These are phyloP conservation scores for Athene noctua DNA, from an alignment of 2,113 vertebrate genomes.

Conservation along the genomic window DNA sequence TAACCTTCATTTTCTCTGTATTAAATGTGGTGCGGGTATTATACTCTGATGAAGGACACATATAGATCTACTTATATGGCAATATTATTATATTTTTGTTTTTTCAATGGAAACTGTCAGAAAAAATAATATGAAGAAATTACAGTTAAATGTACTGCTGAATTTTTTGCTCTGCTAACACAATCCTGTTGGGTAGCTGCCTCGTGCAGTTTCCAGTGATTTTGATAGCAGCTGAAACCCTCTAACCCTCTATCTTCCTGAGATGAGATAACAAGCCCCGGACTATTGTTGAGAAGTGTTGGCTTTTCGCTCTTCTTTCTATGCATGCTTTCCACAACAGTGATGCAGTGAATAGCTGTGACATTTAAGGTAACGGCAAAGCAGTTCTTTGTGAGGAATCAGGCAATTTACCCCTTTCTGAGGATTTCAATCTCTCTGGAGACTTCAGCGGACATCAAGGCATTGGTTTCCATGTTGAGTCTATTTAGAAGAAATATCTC, in stretches of 20 bases:
- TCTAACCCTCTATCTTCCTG: neutral
- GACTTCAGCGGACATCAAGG: neutral
- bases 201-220: neutral
- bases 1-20: neutral
- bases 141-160: neutral
- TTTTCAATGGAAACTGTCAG: neutral
- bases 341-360: neutral
- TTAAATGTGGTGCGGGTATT: neutral
- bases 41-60: neutral
- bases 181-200: neutral
- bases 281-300: neutral
- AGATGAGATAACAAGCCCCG: neutral
- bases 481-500: neutral
- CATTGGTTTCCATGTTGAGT: neutral
- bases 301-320: neutral
- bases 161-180: neutral
- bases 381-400: neutral
- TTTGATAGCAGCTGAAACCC: neutral
- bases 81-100: neutral
- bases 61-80: neutral
- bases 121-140: neutral
- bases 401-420: neutral
- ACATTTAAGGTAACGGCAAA: neutral
- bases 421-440: neutral
- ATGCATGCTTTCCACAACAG: neutral